phyloP scores from a whole-genome alignment of 2,888 invertebrate species.

The Megastigmus dorsalis region DNA sequence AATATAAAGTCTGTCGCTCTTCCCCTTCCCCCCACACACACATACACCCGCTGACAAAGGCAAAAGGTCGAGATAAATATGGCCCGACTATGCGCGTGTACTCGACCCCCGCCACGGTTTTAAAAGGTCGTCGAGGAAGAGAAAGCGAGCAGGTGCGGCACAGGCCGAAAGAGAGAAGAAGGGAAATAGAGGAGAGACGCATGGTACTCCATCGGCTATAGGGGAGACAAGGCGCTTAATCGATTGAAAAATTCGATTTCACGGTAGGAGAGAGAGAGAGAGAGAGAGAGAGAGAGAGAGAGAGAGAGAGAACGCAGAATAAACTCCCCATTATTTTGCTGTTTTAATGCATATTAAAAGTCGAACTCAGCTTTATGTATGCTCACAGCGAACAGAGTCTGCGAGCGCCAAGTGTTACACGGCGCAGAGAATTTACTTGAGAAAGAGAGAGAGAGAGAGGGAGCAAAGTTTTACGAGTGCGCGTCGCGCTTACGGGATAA shows the following conservation, averaged over 20 bases:
- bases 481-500: not conserved
- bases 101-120: no score
- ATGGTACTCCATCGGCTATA: no score
- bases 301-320: constrained; percentile 7
- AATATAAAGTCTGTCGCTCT: constrained; percentile 10
- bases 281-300: not conserved
- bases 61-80: constrained; percentile 30
- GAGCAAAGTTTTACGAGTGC: constrained; percentile 3
- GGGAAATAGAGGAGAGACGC: not conserved
- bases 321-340: constrained; percentile 32
- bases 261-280: not conserved
- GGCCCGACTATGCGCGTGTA: no score
- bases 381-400: not conserved
- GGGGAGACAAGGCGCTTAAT: no score
- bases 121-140: not conserved
- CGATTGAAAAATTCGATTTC: no score
- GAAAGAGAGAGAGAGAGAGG: no score
- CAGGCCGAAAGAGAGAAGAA: not conserved
- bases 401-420: not conserved
- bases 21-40: not conserved
- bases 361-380: constrained; percentile 22
- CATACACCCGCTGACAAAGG: constrained; percentile 6
- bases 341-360: constrained; percentile 45
- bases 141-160: no score
- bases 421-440: no score